Evolutionary conservation across 2,797 vertebrate genomes (phyloP), one percentile per base, ranked within the genome.

Genomic region (Psittacula derbiana): DNA sequence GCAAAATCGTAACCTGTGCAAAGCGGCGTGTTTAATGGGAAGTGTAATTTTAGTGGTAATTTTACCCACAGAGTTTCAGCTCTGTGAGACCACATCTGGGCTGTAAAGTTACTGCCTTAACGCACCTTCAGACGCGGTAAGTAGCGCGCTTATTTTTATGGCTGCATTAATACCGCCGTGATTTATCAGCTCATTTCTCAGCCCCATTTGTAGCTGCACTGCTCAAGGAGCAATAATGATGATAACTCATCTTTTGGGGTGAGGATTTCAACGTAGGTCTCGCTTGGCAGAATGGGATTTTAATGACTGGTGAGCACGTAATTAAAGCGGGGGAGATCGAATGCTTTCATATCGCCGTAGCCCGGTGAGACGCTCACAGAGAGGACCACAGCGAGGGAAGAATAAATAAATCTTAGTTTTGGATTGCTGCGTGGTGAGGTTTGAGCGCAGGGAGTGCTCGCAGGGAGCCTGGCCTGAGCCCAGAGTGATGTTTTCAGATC

Each of bases 321-420:
- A 94, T 96, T 96, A 92, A 94, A 85, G 79, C 2, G 21, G 10
- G 78, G 74, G 80, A 84, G 90, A 88, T 76, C 7, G 86, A 94
- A 5, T 2, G 70, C 61, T 84, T 33, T 90, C 85, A 25, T 80
- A 62, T 74, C 43, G 13, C 52, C 5, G 0, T 12, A 12, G 79
- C 30, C 75, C 60, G 0, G 76, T 8, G 64, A 91, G 88, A 61
- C 4, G 6, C 20, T 73, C 2, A 27, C 73, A 11, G 93, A 65
- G 5, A 12, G 72, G 89, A 49, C 19, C 31, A 11, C 46, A 4
- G 52, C 5, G 80, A 33, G 84, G 23, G 87, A 1, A 70, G 70
- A 8, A 4, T 16, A 16, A 49, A 74, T 90, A 57, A 78, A 82
- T 75, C 70, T 67, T 11, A 1, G 12, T 6, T 71, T 44, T 5